Percentiles rank a stretch among this genome's conserved stretches.
phyloP scores from a whole-genome alignment of 1,140 invertebrate species.

The Whitmania pigra region DNA sequence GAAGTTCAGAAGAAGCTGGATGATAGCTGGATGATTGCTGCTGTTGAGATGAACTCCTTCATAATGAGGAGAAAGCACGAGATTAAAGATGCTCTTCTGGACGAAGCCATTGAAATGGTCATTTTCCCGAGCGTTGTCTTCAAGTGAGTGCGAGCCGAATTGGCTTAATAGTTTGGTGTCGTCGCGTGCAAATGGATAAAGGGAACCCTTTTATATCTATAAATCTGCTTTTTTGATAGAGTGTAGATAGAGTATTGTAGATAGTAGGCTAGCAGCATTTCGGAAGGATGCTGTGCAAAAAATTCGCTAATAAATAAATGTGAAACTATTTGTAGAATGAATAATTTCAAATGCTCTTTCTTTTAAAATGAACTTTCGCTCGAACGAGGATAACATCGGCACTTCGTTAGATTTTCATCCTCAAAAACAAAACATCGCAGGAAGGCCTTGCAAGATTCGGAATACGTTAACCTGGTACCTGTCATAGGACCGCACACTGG shows the following conservation, averaged over 20 bases:
- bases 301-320: not conserved
- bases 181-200: too few relatives aligned
- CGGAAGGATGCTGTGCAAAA: too few relatives aligned
- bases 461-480: not conserved
- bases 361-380: too few relatives aligned
- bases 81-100: not conserved
- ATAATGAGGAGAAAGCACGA: not conserved
- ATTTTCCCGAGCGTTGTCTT: not conserved
- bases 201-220: too few relatives aligned
- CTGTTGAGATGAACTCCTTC: not conserved
- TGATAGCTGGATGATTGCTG: not conserved
- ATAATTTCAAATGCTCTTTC: too few relatives aligned
- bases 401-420: not conserved
- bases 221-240: too few relatives aligned
- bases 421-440: not conserved
- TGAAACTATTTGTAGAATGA: not conserved
- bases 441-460: not conserved
- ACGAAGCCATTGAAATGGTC: not conserved
- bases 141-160: not conserved
- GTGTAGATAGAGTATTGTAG: too few relatives aligned
- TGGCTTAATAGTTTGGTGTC: not conserved
- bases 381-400: not conserved
- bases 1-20: not conserved
- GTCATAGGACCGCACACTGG: not conserved
- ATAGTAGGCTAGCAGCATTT: too few relatives aligned